Evolutionary conservation across 2,113 vertebrate genomes (phyloP).

Genomic region (Haemorhous mexicanus): DNA sequence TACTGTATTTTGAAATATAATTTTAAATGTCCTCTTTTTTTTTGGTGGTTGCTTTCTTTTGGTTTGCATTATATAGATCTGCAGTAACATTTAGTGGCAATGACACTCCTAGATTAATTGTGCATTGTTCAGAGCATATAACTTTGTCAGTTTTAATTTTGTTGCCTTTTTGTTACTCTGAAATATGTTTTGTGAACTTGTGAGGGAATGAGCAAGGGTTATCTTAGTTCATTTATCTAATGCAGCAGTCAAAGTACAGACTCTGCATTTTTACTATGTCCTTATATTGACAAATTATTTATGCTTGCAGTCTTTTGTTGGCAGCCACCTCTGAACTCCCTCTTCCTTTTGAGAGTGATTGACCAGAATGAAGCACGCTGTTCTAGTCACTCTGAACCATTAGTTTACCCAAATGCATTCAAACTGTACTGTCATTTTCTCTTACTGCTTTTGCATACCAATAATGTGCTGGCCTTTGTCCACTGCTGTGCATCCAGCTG

Average conservation of each 20-base stretch:
- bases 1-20: not conserved
- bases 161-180: not conserved
- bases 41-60: not conserved
- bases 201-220: not conserved
- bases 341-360: not conserved
- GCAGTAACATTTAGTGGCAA: not conserved
- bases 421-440: not conserved
- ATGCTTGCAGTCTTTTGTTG: not conserved
- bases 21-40: not conserved
- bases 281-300: not conserved
- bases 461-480: not conserved
- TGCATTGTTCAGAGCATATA: not conserved
- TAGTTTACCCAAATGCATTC: not conserved
- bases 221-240: not conserved
- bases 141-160: slow-evolving; percentile 4
- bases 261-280: not conserved
- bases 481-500: not conserved
- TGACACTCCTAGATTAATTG: not conserved
- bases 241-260: not conserved
- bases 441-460: not conserved
- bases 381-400: not conserved
- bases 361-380: not conserved
- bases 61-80: not conserved
- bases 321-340: not conserved
- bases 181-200: not conserved